These are phyloP conservation scores for Nomada flava DNA, from an alignment of 2,888 invertebrate genomes.

Conservation along the genomic window DNA sequence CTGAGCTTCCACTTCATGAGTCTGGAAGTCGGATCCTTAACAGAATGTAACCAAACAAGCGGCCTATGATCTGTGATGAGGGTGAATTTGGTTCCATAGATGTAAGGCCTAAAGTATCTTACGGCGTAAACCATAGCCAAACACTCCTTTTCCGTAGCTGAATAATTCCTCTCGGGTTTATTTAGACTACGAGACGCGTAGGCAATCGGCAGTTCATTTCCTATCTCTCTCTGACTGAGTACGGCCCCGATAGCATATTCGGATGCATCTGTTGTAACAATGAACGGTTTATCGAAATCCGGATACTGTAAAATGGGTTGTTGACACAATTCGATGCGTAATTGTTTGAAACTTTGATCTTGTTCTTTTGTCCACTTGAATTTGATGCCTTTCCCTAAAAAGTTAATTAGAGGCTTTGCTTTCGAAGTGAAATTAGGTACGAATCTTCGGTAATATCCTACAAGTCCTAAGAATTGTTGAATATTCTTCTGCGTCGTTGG, in stretches of 20 bases:
- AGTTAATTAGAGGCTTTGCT: too few species aligned
- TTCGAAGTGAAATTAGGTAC: too few species aligned
- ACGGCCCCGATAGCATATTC: slow-evolving; percentile 4
- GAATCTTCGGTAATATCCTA: too few species aligned
- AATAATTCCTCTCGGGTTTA: slow-evolving; percentile 3
- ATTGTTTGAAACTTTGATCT: too few species aligned
- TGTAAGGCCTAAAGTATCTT: slow-evolving; percentile 3
- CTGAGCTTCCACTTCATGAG: slow-evolving; percentile 3
- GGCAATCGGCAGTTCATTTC: background rate
- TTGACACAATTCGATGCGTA: too few species aligned
- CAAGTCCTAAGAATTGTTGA: too few species aligned
- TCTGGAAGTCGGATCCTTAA: background rate
- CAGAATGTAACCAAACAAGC: background rate
- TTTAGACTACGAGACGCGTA: background rate
- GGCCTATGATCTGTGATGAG: background rate
- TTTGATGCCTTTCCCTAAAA: too few species aligned
- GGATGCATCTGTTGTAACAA: slow-evolving; percentile 12
- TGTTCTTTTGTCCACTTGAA: too few species aligned
- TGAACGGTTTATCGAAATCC: background rate
- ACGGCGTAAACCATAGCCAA: slow-evolving; percentile 6
- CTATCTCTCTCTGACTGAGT: slow-evolving; percentile 1
- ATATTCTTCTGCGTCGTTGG: too few species aligned
- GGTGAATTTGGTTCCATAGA: background rate
- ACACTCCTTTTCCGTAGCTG: background rate
- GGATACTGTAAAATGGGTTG: slow-evolving; percentile 4